Conservation (phyloP, 2,797 vertebrate species). For the Anableps anableps region DNA sequence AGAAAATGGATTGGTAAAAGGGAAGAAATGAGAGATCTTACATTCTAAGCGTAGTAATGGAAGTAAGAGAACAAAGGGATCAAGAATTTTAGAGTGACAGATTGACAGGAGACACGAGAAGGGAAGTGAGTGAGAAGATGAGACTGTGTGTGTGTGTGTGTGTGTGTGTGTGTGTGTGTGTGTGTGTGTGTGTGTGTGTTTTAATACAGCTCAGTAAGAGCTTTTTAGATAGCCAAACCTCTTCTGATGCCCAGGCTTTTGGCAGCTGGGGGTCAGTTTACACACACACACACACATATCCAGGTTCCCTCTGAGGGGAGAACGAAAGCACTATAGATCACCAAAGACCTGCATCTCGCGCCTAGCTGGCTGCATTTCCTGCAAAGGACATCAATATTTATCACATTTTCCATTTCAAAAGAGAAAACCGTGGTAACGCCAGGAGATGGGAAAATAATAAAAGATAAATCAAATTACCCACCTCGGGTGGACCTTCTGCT, state of each 20-base stretch:
- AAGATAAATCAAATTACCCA: conserved; percentile 79
- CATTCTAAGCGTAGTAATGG: conserved; percentile 15
- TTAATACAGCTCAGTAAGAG: conserved; percentile 52
- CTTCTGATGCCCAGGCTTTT: conserved; percentile 40
- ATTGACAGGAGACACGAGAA: conserved; percentile 47
- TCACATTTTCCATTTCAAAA: conserved; percentile 79
- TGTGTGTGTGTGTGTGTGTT: not conserved
- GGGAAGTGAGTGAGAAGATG: conserved; percentile 15
- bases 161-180: no score
- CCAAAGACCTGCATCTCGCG: conserved; percentile 40
- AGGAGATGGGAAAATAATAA: conserved; percentile 77
- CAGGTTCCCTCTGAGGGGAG: conserved; percentile 27
- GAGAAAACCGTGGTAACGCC: conserved; percentile 70
- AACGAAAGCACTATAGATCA: conserved; percentile 53
- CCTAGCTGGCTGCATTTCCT: conserved; percentile 68
- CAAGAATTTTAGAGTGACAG: conserved; percentile 29
- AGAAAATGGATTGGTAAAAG: conserved; percentile 32
- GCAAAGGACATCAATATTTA: conserved; percentile 84
- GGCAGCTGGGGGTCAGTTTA: conserved; percentile 46
- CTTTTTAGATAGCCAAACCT: conserved; percentile 56
- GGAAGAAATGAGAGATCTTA: conserved; percentile 16
- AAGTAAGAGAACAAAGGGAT: conserved; percentile 18
- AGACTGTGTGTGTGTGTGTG: not conserved
- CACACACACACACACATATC: conserved; percentile 36
- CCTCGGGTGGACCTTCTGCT: conserved; percentile 62